Percentiles rank a stretch among this genome's conserved stretches.
phyloP scores from a whole-genome alignment of 2,113 vertebrate genomes.

The Prolemur simus region DNA sequence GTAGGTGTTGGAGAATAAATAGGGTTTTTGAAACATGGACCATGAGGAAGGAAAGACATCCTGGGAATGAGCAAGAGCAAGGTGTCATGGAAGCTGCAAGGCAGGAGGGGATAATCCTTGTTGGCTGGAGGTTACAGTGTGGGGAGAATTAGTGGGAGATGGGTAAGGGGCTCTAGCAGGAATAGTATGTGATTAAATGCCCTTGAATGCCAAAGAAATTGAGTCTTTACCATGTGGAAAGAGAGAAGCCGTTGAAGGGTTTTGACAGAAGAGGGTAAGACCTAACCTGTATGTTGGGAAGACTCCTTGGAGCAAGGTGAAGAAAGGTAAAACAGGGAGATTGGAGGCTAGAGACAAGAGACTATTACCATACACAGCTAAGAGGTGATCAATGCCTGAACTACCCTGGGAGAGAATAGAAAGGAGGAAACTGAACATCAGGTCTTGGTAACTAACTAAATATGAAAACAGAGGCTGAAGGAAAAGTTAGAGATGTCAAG shows the following conservation, averaged over 20 bases:
- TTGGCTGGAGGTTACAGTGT: background rate
- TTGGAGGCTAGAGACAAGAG: background rate
- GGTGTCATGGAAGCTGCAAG: background rate
- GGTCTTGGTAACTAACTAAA: background rate
- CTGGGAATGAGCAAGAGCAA: background rate
- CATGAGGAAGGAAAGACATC: background rate
- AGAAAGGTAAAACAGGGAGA: background rate
- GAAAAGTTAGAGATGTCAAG: background rate
- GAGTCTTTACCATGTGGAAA: background rate
- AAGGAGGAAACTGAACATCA: background rate
- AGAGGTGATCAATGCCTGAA: background rate
- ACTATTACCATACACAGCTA: too few relatives aligned
- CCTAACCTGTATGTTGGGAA: background rate
- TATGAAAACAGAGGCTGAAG: background rate
- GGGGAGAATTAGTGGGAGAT: background rate
- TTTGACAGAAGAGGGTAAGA: background rate
- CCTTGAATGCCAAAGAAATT: background rate
- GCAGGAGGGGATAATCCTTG: background rate
- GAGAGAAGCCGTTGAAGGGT: background rate
- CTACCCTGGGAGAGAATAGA: background rate
- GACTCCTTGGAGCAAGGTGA: background rate
- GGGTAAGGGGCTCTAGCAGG: background rate
- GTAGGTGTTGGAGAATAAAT: background rate
- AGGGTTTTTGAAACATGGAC: background rate
- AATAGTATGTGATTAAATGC: background rate